Evolutionary conservation across 2,888 invertebrate species (phyloP).

Genomic region (Melanargia galathea): DNA sequence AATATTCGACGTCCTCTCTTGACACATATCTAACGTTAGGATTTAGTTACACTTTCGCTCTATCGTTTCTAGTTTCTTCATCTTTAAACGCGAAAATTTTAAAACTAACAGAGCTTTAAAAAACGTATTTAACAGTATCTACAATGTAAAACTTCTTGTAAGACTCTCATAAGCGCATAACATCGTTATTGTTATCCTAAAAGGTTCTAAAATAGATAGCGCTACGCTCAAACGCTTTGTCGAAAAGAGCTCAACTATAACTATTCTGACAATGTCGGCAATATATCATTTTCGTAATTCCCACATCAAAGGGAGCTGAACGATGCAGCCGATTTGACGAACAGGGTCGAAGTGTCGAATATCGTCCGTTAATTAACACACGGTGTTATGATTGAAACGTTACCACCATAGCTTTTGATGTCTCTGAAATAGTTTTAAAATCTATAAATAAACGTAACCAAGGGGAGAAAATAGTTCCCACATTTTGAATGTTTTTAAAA

Average conservation of each 20-base stretch:
- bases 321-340: conserved; percentile 47
- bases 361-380: conserved; percentile 59
- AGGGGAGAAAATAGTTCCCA: conserved; percentile 43
- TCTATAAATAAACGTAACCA: conserved; percentile 39
- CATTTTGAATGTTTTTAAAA: conserved; percentile 26
- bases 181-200: conserved; percentile 45
- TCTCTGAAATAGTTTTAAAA: conserved; percentile 37
- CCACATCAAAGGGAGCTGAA: conserved; percentile 58
- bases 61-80: neutral
- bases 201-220: conserved; percentile 49
- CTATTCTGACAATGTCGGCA: conserved; percentile 36
- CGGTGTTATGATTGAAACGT: conserved; percentile 61
- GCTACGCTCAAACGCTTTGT: conserved; percentile 44
- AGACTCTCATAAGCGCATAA: conserved; percentile 36
- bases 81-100: neutral
- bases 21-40: neutral
- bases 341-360: conserved; percentile 47
- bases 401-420: conserved; percentile 52
- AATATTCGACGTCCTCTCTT: neutral
- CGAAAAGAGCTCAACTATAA: conserved; percentile 41
- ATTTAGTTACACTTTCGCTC: too few relatives aligned
- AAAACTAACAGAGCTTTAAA: neutral
- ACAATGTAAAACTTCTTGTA: neutral
- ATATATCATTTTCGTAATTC: conserved; percentile 55
- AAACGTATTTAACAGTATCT: neutral